A percentile compares a stretch with the other conserved stretches of the same genome.
Conservation (phyloP, 2,888 invertebrate genomes). For the Drosophila nigritarsus region DNA sequence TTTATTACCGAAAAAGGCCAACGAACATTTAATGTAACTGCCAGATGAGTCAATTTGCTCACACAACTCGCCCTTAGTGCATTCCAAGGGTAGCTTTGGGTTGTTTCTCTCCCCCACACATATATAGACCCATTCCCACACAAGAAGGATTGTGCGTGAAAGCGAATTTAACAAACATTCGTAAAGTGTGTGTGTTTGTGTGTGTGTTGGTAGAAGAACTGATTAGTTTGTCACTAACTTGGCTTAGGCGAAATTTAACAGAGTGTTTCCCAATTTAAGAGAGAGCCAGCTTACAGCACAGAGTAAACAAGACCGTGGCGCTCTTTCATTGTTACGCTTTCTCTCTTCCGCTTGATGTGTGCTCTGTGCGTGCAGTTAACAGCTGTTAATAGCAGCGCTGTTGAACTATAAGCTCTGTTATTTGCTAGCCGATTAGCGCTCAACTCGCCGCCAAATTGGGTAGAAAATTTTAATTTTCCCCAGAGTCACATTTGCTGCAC, state of each 20-base stretch:
- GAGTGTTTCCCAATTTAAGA: constrained; percentile 8
- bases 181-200: neutral
- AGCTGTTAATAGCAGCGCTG: constrained; percentile 27
- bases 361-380: constrained; percentile 17
- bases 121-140: neutral
- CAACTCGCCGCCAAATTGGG: constrained; percentile 56
- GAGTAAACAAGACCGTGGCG: neutral
- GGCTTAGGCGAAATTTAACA: constrained; percentile 15
- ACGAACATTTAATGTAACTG: constrained; percentile 67
- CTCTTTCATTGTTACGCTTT: constrained; percentile 11
- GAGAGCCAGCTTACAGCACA: constrained; percentile 11
- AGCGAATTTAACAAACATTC: constrained; percentile 10
- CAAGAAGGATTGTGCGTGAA: neutral
- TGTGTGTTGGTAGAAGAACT: constrained; percentile 7
- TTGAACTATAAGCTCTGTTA: neutral
- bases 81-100: constrained; percentile 40
- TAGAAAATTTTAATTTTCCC: constrained; percentile 76
- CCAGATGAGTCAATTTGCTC: constrained; percentile 60
- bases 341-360: constrained; percentile 9
- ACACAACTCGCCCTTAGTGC: constrained; percentile 14
- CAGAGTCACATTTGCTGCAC: constrained; percentile 54
- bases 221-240: constrained; percentile 6
- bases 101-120: constrained; percentile 7
- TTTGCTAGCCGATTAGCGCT: constrained; percentile 8
- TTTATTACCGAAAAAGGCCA: constrained; percentile 42